Evolutionary conservation across 2,888 invertebrate genomes (phyloP), one percentile per base, ranked within the genome.

Genomic region (Sphinx pinastri): DNA sequence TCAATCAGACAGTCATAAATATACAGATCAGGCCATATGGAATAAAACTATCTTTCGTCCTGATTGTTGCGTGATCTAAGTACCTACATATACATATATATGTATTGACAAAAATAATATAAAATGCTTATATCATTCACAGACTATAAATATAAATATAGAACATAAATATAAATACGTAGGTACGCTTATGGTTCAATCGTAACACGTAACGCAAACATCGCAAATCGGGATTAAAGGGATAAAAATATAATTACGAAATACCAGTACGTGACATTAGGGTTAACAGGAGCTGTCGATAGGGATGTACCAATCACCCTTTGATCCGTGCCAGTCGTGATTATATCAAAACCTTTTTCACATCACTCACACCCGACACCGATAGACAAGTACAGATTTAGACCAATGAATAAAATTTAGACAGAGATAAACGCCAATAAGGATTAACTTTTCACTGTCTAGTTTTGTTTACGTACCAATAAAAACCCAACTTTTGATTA

Each of bases 191-290:
- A 60, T 49, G 49, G 13, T 63, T 63, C 63, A 63, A 49, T 71
- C 67, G 59, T 38, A 57, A 58, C 70, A 57, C 52, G 58, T 69
- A 68, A 67, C 52, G 31, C 67, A 67, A 31, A 67, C 38, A 63
- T 69, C 70, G 68, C 70, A 75, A 75, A 73, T 75, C 73, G 38
- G 77, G 78, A 77, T 78, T 77, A 77, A 71, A 51, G 59, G 77
- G 77, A 81, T 79, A 76, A 79, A 80, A 78, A 75, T 72, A 72
- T 76, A 76, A 80, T 76, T 77, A 74, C 69, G 58, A 45, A 63
- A 72, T 70, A 73, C 73, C 75, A 73, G 72, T 76, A 74, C 72
- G 75, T 77, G 79, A 76, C 76, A 74, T 68, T 72, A 74, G 71
- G 72, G 71, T 67, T 68, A 38, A 69, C 58, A 67, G 71, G 71